A percentile compares a stretch with the other conserved stretches of the same genome.
Conservation (phyloP, 1,140 invertebrate species). For the Pogonomyrmex californicus region DNA sequence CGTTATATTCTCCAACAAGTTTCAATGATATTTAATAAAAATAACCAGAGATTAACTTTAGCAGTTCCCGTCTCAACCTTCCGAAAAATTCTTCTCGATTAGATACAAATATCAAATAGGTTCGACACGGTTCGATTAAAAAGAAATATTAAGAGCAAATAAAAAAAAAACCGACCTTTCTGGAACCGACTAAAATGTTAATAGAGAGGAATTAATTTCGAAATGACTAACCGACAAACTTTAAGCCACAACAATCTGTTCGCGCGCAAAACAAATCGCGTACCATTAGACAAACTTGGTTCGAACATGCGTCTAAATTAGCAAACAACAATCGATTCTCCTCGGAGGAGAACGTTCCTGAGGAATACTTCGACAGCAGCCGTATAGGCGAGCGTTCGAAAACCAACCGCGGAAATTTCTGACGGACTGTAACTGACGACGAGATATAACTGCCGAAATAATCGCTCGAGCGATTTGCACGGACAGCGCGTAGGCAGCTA, state of each 20-base stretch:
- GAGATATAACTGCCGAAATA: conserved; percentile 40
- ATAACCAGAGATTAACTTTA: background rate
- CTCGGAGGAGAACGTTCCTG: background rate
- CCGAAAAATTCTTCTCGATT: conserved; percentile 7
- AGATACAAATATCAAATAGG: background rate
- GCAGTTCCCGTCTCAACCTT: background rate
- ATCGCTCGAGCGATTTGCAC: conserved; percentile 48
- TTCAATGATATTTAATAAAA: conserved; percentile 23
- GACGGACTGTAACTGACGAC: conserved; percentile 51
- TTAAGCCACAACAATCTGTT: background rate
- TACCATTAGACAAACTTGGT: background rate
- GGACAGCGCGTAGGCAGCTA: conserved; percentile 1
- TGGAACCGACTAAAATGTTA: background rate
- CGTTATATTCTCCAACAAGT: conserved; percentile 10
- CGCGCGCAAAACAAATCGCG: background rate
- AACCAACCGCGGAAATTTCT: conserved; percentile 67
- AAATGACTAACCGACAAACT: background rate
- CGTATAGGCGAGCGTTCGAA: conserved; percentile 16
- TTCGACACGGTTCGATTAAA: background rate
- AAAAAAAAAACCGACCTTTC: background rate
- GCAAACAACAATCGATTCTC: conserved; percentile 8
- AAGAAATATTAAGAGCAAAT: background rate
- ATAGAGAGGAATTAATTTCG: background rate
- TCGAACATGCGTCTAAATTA: background rate
- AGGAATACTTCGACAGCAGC: conserved; percentile 3